Percentiles rank a stretch among this genome's conserved stretches.
Evolutionary conservation across 2,888 invertebrate genomes (phyloP).

Genomic region (Pseudeuparius sepicola): DNA sequence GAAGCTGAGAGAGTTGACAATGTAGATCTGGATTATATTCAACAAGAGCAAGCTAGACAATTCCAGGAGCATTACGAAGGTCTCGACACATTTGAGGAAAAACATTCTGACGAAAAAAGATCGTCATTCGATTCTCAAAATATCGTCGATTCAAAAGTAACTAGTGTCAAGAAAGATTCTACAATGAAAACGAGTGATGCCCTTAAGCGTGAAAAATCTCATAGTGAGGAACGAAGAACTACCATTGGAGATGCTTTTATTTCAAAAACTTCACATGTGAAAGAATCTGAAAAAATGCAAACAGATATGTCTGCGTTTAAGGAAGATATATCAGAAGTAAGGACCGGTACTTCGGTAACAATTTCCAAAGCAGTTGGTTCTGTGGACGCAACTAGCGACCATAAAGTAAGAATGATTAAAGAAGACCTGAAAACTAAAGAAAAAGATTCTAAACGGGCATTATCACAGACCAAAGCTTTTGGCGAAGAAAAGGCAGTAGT

Average conservation of each 20-base stretch:
- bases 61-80: slow-evolving; percentile 28
- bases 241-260: slow-evolving; percentile 33
- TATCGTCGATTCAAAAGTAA: slow-evolving; percentile 26
- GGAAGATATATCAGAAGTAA: slow-evolving; percentile 14
- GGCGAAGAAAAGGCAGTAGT: slow-evolving; percentile 16
- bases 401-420: slow-evolving; percentile 11
- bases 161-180: slow-evolving; percentile 30
- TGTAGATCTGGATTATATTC: slow-evolving; percentile 33
- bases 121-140: slow-evolving; percentile 27
- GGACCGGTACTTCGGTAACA: slow-evolving; percentile 10
- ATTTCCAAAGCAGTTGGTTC: slow-evolving; percentile 13
- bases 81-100: slow-evolving; percentile 31
- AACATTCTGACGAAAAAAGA: slow-evolving; percentile 26
- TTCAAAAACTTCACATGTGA: slow-evolving; percentile 24
- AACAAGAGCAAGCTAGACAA: slow-evolving; percentile 24
- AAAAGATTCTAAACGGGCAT: slow-evolving; percentile 9
- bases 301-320: slow-evolving; percentile 25
- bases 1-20: slow-evolving; percentile 42
- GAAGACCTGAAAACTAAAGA: slow-evolving; percentile 16
- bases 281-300: slow-evolving; percentile 25
- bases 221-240: slow-evolving; percentile 27
- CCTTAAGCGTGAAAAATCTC: slow-evolving; percentile 29
- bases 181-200: slow-evolving; percentile 28
- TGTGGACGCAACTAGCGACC: slow-evolving; percentile 14
- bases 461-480: slow-evolving; percentile 1